These are phyloP conservation scores for Ammodytes marinus DNA, from an alignment of 2,113 vertebrate species.

Conservation along the genomic window DNA sequence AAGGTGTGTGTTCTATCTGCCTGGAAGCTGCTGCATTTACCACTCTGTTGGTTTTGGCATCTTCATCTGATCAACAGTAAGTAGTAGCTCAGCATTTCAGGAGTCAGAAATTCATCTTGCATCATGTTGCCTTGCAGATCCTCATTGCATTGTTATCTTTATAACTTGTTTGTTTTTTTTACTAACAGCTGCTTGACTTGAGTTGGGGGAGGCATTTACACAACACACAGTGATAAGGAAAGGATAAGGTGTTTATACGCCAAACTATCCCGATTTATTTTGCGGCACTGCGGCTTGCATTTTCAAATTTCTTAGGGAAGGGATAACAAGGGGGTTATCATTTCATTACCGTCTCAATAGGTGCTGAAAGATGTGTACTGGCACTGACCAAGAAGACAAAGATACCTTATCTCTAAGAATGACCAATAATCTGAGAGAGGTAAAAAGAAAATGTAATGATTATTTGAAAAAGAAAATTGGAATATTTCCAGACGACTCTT, in stretches of 20 bases:
- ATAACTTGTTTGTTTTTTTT: neutral
- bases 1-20: neutral
- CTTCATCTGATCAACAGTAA: neutral
- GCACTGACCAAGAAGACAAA: neutral
- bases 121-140: neutral
- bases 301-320: neutral
- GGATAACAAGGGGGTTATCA: neutral
- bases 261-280: neutral
- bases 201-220: neutral
- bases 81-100: neutral
- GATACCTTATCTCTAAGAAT: neutral
- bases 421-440: neutral
- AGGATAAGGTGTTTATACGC: neutral
- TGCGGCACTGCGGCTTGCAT: neutral
- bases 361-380: neutral
- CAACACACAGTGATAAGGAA: neutral
- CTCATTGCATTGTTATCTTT: neutral
- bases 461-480: constrained; percentile 3
- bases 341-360: neutral
- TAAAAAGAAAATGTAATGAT: neutral
- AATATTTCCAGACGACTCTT: rapidly evolving
- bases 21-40: neutral
- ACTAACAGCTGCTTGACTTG: neutral
- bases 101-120: neutral
- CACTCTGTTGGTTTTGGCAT: constrained; percentile 1